Evolutionary conservation across 1,140 invertebrate species (phyloP).

Genomic region (Platyscapa corneri): DNA sequence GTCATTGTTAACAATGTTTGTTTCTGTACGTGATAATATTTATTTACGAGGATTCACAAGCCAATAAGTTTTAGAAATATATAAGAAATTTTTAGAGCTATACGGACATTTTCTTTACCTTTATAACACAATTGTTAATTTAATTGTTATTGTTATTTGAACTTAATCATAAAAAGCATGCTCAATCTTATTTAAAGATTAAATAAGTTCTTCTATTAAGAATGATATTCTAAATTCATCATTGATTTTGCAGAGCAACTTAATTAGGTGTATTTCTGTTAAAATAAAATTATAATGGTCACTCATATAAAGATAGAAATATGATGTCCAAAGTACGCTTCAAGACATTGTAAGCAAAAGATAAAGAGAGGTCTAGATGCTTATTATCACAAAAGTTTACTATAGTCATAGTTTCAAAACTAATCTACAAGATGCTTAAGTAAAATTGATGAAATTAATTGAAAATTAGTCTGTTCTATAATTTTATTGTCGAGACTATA

Average conservation of each 20-base stretch:
- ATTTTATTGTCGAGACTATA: slow-evolving; percentile 13
- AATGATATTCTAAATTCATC: slow-evolving; percentile 16
- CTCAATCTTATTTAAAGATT: slow-evolving; percentile 4
- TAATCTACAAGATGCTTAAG: slow-evolving; percentile 51
- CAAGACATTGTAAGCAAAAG: slow-evolving; percentile 46
- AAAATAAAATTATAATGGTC: not conserved
- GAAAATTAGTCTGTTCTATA: slow-evolving; percentile 12
- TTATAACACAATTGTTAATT: slow-evolving; percentile 9
- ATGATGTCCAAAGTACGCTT: slow-evolving; percentile 40
- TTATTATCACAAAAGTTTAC: slow-evolving; percentile 22
- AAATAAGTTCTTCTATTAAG: not conserved
- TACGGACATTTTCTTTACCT: slow-evolving; percentile 8
- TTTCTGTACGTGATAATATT: slow-evolving; percentile 5
- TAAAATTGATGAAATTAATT: slow-evolving; percentile 25
- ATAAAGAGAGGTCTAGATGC: slow-evolving; percentile 25
- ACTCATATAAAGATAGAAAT: slow-evolving; percentile 28
- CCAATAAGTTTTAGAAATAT: slow-evolving; percentile 14
- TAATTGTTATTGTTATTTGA: not conserved
- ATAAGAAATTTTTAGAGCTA: not conserved
- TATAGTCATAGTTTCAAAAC: slow-evolving; percentile 42
- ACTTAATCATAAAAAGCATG: slow-evolving; percentile 41
- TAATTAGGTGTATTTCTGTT: not conserved
- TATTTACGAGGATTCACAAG: slow-evolving; percentile 1
- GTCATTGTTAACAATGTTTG: slow-evolving; percentile 37
- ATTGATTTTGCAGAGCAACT: not conserved